Percentiles rank a stretch among this genome's conserved stretches.
phyloP scores from a whole-genome alignment of 2,113 vertebrate species.

The Hydropotes inermis region DNA sequence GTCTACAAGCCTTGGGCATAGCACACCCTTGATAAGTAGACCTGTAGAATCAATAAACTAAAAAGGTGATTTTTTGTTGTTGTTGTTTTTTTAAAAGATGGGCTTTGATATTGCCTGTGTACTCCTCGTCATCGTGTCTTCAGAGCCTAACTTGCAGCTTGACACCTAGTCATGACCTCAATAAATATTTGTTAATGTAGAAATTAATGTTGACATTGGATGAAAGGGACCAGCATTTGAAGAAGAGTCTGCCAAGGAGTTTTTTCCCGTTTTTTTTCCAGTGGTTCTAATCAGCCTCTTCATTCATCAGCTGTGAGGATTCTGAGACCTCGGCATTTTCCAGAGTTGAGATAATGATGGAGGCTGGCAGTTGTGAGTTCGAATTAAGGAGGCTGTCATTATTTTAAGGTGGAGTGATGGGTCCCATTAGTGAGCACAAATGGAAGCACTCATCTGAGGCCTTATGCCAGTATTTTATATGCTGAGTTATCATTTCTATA shows the following conservation, averaged over 20 bases:
- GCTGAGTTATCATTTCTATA: neutral
- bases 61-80: neutral
- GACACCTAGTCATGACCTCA: conserved; percentile 15
- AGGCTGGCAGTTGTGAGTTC: conserved; percentile 43
- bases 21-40: neutral
- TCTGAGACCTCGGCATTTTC: conserved; percentile 46
- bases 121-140: neutral
- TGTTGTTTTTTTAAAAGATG: neutral
- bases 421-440: conserved; percentile 23
- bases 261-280: neutral
- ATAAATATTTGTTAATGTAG: conserved; percentile 14
- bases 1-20: neutral
- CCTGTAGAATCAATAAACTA: neutral
- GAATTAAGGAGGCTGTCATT: conserved; percentile 42
- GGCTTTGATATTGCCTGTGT: neutral
- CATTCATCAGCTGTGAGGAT: conserved; percentile 50
- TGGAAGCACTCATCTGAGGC: conserved; percentile 17
- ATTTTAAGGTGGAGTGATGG: conserved; percentile 53
- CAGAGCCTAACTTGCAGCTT: neutral
- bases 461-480: conserved; percentile 6
- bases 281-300: neutral
- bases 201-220: conserved; percentile 39
- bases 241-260: conserved; percentile 26
- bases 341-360: conserved; percentile 52
- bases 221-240: conserved; percentile 10